Conservation (phyloP, 2,113 vertebrate genomes). For the Oreochromis aureus region DNA sequence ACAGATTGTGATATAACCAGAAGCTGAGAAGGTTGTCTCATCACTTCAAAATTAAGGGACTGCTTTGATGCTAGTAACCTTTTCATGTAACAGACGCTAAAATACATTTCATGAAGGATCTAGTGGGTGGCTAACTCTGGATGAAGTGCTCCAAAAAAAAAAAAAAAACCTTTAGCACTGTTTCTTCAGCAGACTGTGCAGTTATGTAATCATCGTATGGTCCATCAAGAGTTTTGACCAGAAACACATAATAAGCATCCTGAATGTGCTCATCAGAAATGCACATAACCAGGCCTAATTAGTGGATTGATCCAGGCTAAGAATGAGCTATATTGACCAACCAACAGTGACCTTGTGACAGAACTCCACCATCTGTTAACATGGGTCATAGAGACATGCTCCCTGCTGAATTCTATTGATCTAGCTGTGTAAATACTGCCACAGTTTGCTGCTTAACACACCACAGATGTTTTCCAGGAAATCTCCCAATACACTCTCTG, state of each 20-base stretch:
- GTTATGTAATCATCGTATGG: neutral
- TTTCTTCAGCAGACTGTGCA: neutral
- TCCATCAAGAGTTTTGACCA: neutral
- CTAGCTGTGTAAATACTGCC: conserved; percentile 36
- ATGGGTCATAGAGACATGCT: neutral
- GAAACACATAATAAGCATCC: neutral
- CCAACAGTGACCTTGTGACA: conserved; percentile 33
- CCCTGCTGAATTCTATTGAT: conserved; percentile 40
- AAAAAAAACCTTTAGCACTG: neutral
- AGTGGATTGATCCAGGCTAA: conserved; percentile 31
- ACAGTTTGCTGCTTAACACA: conserved; percentile 11
- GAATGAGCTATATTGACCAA: conserved; percentile 20
- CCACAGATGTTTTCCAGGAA: conserved; percentile 52
- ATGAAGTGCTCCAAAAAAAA: neutral
- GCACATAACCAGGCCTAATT: conserved; percentile 7
- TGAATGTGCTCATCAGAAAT: neutral
- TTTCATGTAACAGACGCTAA: neutral
- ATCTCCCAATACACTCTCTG: neutral
- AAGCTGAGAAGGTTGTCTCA: neutral
- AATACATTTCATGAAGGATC: neutral
- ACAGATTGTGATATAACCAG: neutral
- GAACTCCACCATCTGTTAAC: neutral
- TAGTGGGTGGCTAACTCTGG: neutral
- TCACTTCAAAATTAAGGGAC: neutral
- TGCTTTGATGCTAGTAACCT: neutral